phyloP scores from a whole-genome alignment of 2,797 vertebrate species.

The Rhinophrynus dorsalis region DNA sequence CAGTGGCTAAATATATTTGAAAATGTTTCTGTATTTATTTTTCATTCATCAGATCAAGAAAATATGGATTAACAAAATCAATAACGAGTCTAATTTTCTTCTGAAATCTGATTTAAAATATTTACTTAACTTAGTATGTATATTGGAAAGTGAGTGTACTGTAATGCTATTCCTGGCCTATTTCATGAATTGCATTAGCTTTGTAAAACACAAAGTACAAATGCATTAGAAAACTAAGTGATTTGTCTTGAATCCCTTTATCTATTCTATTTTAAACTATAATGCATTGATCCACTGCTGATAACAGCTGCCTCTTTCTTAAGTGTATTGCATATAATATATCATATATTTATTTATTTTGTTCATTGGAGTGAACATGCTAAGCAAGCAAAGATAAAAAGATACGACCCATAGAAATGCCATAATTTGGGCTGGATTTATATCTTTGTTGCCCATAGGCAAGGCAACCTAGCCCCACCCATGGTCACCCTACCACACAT shows the following conservation, averaged over 20 bases:
- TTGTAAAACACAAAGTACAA: constrained; percentile 35
- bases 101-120: constrained; percentile 36
- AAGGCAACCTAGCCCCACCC: no score
- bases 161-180: constrained; percentile 27
- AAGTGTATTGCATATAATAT: constrained; percentile 30
- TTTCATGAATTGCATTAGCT: constrained; percentile 43
- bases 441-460: no score
- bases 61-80: constrained; percentile 45
- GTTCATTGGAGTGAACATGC: constrained; percentile 26
- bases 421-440: no score
- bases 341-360: constrained; percentile 40
- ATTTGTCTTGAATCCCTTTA: constrained; percentile 31
- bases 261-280: constrained; percentile 32
- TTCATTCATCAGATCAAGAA: constrained; percentile 42
- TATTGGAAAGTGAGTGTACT: constrained; percentile 41
- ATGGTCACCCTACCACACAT: no score
- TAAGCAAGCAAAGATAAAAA: no score
- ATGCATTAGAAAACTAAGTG: constrained; percentile 34
- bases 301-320: constrained; percentile 24
- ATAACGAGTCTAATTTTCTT: constrained; percentile 36
- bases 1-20: constrained; percentile 27
- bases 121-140: constrained; percentile 34
- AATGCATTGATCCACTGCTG: constrained; percentile 40
- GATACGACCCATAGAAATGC: no score
- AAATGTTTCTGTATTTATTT: constrained; percentile 41